These are phyloP conservation scores for Galemys pyrenaicus DNA, from an alignment of 2,113 vertebrate genomes.

Conservation along the genomic window DNA sequence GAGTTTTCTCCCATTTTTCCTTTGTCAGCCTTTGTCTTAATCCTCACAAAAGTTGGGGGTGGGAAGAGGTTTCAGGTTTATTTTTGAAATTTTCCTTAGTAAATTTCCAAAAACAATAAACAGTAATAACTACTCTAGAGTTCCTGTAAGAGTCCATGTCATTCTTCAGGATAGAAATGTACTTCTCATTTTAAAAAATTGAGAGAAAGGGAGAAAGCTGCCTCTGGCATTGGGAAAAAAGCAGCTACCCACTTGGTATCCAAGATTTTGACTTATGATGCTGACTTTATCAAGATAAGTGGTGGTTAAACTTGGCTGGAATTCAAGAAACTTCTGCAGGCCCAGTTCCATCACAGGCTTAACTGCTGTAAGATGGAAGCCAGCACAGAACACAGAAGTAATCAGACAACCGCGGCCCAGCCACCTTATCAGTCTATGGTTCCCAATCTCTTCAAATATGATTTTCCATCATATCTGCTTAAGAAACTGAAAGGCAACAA, in stretches of 20 bases:
- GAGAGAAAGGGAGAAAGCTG: background rate
- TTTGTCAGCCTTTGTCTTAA: background rate
- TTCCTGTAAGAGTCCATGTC: background rate
- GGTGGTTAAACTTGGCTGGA: background rate
- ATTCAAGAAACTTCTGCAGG: background rate
- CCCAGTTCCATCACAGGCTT: background rate
- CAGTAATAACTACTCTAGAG: background rate
- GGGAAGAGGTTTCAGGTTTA: background rate
- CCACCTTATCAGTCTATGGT: background rate
- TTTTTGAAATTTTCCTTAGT: background rate
- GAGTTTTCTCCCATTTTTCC: no score
- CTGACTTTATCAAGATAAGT: background rate
- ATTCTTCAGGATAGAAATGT: background rate
- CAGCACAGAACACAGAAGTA: background rate
- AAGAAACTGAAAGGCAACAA: slow-evolving; percentile 3
- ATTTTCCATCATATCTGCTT: background rate
- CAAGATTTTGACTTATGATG: background rate
- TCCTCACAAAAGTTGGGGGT: background rate
- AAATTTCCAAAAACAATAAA: background rate
- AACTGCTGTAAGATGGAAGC: background rate
- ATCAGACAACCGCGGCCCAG: background rate
- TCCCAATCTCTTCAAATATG: background rate
- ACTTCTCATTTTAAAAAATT: slow-evolving; percentile 1
- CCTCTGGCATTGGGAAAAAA: background rate
- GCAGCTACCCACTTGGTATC: background rate